These are phyloP conservation scores for Adelges cooleyi DNA, from an alignment of 1,140 invertebrate genomes.

Conservation along the genomic window DNA sequence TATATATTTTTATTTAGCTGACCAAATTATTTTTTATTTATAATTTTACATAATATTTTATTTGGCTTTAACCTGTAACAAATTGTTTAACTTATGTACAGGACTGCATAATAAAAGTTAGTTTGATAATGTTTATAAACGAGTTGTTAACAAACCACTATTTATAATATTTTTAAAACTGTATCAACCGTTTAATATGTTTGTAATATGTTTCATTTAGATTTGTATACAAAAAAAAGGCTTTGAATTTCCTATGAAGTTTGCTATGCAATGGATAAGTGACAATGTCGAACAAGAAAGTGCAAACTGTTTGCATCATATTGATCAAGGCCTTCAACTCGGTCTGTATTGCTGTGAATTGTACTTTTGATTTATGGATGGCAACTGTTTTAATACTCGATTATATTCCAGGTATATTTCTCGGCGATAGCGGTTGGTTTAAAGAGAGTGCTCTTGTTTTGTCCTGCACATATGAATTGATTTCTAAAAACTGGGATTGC, in stretches of 20 bases:
- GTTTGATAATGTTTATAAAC: no score
- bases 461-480: conserved; percentile 49
- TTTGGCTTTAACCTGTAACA: no score
- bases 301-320: neutral
- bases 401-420: conserved; percentile 51
- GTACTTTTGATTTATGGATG: no score
- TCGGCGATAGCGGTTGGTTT: conserved; percentile 78
- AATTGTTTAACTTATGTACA: no score
- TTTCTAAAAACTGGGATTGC: conserved; percentile 42
- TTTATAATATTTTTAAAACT: no score
- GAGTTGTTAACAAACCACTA: no score
- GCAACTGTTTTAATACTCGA: no score
- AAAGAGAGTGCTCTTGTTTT: conserved; percentile 58
- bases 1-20: no score
- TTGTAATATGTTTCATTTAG: neutral
- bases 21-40: no score
- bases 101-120: no score
- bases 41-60: no score
- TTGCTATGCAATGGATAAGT: conserved; percentile 2
- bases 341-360: conserved; percentile 1
- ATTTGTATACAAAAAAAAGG: conserved; percentile 16
- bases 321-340: conserved; percentile 3
- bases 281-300: neutral
- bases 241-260: conserved; percentile 9
- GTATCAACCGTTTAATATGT: no score